Evolutionary conservation across 2,797 vertebrate species (phyloP).

Genomic region (Hypotaenidia philippensis): DNA sequence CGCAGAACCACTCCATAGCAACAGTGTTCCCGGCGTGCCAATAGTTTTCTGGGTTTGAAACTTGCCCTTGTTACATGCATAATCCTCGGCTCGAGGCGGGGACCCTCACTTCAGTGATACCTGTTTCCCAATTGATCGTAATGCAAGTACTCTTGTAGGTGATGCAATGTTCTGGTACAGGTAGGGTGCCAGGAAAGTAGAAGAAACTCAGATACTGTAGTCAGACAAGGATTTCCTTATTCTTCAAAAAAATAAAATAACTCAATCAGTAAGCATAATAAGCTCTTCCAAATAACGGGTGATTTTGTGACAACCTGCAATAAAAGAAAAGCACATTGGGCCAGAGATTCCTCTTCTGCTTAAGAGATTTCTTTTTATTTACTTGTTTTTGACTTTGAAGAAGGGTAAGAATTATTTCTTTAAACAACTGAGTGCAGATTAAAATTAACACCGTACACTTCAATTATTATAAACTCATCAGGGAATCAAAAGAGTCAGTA

Average conservation of each 20-base stretch:
- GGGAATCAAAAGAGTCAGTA: conserved; percentile 40
- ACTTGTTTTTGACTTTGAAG: conserved; percentile 31
- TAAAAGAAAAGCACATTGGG: not conserved
- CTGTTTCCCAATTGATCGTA: not conserved
- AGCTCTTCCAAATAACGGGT: not conserved
- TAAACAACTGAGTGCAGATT: not conserved
- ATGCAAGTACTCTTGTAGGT: not conserved
- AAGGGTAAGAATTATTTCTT: conserved; percentile 9
- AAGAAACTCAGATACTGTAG: not conserved
- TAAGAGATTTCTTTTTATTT: not conserved
- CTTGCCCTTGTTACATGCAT: not conserved
- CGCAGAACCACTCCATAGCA: not conserved
- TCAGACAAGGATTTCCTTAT: not conserved
- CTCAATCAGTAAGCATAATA: not conserved
- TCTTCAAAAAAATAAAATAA: not conserved
- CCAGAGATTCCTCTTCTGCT: not conserved
- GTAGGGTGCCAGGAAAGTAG: not conserved
- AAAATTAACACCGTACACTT: conserved; percentile 69
- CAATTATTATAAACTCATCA: conserved; percentile 54
- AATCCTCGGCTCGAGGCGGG: not conserved
- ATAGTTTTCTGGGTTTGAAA: not conserved
- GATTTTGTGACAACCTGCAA: not conserved
- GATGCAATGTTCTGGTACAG: not conserved
- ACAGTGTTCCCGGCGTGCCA: rapidly evolving
- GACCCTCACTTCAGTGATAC: not conserved